phyloP scores from a whole-genome alignment of 2,113 vertebrate genomes.

The Seriola rivoliana region DNA sequence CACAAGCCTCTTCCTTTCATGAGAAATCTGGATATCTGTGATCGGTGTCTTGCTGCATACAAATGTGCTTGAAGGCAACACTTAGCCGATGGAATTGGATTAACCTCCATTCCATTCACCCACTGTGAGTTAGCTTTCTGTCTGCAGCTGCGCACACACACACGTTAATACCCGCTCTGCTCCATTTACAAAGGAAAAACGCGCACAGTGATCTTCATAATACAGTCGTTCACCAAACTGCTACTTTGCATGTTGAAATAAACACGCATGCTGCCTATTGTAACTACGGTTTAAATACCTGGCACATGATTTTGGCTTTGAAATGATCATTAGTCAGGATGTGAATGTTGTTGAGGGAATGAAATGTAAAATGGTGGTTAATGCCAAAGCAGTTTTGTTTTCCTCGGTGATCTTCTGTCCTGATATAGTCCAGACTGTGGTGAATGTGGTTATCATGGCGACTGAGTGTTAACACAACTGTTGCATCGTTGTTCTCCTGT shows the following conservation, averaged over 20 bases:
- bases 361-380: not conserved
- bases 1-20: conserved; percentile 24
- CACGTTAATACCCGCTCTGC: not conserved
- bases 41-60: conserved; percentile 56
- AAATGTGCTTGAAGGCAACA: conserved; percentile 59
- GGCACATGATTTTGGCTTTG: not conserved
- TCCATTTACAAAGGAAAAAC: conserved; percentile 6
- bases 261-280: not conserved
- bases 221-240: not conserved
- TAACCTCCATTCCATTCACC: conserved; percentile 50
- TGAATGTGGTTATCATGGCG: not conserved
- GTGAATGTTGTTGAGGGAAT: not conserved
- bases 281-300: not conserved
- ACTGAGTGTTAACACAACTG: not conserved
- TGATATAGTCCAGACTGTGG: not conserved
- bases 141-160: not conserved
- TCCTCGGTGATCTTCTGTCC: not conserved
- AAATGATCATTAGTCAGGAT: not conserved
- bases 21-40: conserved; percentile 37
- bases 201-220: not conserved
- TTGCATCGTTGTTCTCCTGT: not conserved
- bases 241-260: not conserved
- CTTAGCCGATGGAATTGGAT: conserved; percentile 49
- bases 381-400: not conserved
- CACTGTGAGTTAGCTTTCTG: conserved; percentile 16